Percentiles rank a stretch among this genome's conserved stretches.
These are phyloP conservation scores for Stigmatopora nigra DNA, from an alignment of 2,113 vertebrate genomes.

Conservation along the genomic window DNA sequence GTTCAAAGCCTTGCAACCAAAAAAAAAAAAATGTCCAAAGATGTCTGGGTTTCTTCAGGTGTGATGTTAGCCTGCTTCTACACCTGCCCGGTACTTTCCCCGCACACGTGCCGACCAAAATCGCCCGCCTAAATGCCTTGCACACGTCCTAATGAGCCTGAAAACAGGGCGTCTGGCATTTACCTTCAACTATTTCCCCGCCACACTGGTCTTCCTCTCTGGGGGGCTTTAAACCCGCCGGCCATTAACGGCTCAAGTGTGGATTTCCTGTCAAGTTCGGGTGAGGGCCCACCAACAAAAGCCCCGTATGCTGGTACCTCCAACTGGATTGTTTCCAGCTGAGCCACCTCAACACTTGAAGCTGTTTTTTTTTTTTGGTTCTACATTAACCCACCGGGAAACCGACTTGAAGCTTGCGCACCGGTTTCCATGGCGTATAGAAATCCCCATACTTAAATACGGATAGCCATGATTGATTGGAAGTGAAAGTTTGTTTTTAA, in stretches of 20 bases:
- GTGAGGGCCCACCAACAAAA: constrained; percentile 67
- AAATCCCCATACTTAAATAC: not conserved
- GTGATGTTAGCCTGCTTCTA: constrained; percentile 40
- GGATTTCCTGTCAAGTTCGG: constrained; percentile 71
- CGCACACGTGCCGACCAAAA: constrained; percentile 37
- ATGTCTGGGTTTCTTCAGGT: constrained; percentile 59
- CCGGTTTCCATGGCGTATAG: constrained; percentile 17
- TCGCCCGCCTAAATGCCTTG: constrained; percentile 57
- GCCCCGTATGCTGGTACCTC: constrained; percentile 49
- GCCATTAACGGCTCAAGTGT: constrained; percentile 70
- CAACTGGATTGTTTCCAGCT: constrained; percentile 68
- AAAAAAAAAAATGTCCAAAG: constrained; percentile 29
- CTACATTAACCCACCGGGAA: not conserved
- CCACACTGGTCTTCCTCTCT: constrained; percentile 45
- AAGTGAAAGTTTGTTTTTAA: constrained; percentile 5
- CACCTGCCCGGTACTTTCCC: constrained; percentile 54
- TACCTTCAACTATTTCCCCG: constrained; percentile 51
- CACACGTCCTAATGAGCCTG: constrained; percentile 65
- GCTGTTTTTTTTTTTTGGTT: not conserved
- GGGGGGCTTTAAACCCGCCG: constrained; percentile 58
- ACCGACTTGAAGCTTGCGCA: not conserved
- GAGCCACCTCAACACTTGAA: constrained; percentile 33
- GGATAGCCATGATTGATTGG: constrained; percentile 1
- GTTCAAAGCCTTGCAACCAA: constrained; percentile 49
- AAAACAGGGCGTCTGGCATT: constrained; percentile 54